phyloP scores from a whole-genome alignment of 2,113 vertebrate species.

The Rhinoderma darwinii region DNA sequence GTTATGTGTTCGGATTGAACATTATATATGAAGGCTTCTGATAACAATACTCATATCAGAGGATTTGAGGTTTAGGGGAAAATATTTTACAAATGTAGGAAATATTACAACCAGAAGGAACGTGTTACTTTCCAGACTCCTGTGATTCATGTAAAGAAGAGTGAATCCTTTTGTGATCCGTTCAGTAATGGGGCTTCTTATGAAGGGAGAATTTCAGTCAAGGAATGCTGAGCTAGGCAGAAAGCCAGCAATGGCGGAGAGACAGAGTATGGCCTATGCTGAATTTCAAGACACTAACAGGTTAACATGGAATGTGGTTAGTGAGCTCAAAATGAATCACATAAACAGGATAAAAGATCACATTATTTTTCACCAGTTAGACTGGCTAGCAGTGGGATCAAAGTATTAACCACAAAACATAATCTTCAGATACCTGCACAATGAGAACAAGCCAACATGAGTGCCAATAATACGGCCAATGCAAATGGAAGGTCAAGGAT shows the following conservation, averaged over 20 bases:
- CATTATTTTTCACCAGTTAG: conserved; percentile 28
- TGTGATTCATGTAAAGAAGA: conserved; percentile 51
- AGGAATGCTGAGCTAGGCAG: conserved; percentile 49
- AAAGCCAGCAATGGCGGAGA: neutral
- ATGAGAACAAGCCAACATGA: neutral
- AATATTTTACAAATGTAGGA: conserved; percentile 39
- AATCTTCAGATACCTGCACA: conserved; percentile 18
- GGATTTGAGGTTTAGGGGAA: conserved; percentile 19
- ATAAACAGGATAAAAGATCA: conserved; percentile 23
- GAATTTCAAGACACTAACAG: conserved; percentile 11
- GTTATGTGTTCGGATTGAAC: neutral
- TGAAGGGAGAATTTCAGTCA: conserved; percentile 17
- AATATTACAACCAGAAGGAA: conserved; percentile 51
- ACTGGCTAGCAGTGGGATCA: neutral
- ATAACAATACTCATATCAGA: neutral
- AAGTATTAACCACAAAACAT: conserved; percentile 15
- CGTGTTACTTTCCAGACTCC: conserved; percentile 48
- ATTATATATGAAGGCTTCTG: neutral
- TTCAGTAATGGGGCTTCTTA: conserved; percentile 36
- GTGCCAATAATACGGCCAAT: neutral
- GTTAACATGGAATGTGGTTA: conserved; percentile 29
- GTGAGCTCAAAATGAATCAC: conserved; percentile 28
- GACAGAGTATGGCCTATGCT: neutral
- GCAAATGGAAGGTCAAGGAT: conserved; percentile 21
- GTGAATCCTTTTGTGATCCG: conserved; percentile 50